Base-by-base conservation (phyloP, 2,888 invertebrate species). In the Macrosiphum euphorbiae region DNA sequence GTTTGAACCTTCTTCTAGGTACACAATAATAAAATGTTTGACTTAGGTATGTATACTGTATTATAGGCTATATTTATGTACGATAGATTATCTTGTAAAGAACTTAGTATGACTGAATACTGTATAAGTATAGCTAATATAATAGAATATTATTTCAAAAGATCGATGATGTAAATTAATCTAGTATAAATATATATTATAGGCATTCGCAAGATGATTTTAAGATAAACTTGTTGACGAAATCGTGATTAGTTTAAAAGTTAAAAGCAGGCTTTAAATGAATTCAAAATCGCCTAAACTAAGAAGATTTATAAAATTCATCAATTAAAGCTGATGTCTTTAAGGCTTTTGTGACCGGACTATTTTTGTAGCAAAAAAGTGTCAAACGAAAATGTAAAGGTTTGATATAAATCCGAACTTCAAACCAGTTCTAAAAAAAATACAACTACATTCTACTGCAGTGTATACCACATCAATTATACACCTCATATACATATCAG, bases 151-250 rank as follows among this genome's bases (percentile, higher is more conserved):
- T 78, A 78, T 35, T 47, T 61, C 2, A 8, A 61, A 67, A n/a
- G 1, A 47, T 47, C 26, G 47, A n/a, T 20, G 16, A 20, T 61
- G n/a, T 61, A 28, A 47, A 41, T 52, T 90, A 44, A 67, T 50
- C n/a, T 24, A 58, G 26, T 67, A 35, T 28, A 24, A 50, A 20
- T 78, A 35, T 35, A 78, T 35, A 35, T 35, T 20, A 78, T 20
- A 61, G 35, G 78, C 20, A 78, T 35, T 78, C 3, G 4, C 8
- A 78, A 35, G 41, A 90, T 90, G 8, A 50, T n/a, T 78, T 50
- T 52, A 67, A 90, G n/a, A 55, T 67, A 35, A 50, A 50, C 61
- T 67, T 78, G 50, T 78, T 78, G 90, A 90, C 11, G 35, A 35
- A 78, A 90, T 50, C 67, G n/a, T 90, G 35, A 90, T 50, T 35